Base-by-base conservation (phyloP, 2,888 invertebrate species). In the Vannuccia rotundouncinata region DNA sequence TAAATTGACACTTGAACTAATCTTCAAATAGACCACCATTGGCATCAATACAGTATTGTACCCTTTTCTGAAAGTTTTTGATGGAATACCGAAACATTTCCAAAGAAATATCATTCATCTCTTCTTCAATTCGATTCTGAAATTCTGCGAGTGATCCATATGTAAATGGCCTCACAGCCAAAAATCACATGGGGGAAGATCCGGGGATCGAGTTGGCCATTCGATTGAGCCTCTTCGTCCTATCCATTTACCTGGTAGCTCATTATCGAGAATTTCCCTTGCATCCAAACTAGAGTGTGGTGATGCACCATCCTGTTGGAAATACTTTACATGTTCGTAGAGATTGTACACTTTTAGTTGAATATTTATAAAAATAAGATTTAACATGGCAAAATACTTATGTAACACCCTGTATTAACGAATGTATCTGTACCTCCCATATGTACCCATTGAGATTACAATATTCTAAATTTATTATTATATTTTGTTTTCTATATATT, bases 11-110 rank as follows among this genome's bases (percentile, higher is more conserved):
- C 66, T 66, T 66, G 66, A 66, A 66, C 66, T 66, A 66, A 27
- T 66, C 66, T 66, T 66, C 66, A 66, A 66, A 66, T 66, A 66
- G 66, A 66, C 66, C 66, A 66, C 66, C 66, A 66, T 66, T 66
- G 66, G 25, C 66, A 66, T 66, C 22, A 66, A 66, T 66, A 66
- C 66, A 5, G 66, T 66, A 66, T 66, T 66, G 22, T 5, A 66
- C 66, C 66, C 66, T 22, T 13, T 66, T 66, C 25, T 22, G 25
- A 66, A 66, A 22, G 13, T 66, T 66, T 66, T 66, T 5, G 2
- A n/a, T 5, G 66, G 25, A 66, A 66, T 66, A 2, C 66, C 17
- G 66, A 66, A 66, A 66, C 25, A 66, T 66, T 66, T 66, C 66
- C 66, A 66, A 66, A 66, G 25, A 22, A n/a, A 66, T 66, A 66